Evolutionary conservation across 2,797 vertebrate genomes (phyloP).

Genomic region (Nyctibius grandis): DNA sequence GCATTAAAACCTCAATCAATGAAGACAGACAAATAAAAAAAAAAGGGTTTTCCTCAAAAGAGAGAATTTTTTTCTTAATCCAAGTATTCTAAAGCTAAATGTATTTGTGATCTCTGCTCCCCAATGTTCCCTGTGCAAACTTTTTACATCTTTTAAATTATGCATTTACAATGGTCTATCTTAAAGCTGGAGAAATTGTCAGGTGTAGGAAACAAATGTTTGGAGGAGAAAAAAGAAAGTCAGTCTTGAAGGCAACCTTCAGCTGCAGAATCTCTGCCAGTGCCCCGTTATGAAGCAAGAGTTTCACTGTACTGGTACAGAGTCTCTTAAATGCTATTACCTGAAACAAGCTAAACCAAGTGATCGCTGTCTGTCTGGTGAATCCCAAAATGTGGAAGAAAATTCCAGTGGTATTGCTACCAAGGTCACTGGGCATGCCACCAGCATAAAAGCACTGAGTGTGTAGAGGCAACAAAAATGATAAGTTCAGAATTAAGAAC

Average conservation of each 20-base stretch:
- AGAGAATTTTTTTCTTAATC: not conserved
- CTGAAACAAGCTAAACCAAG: not conserved
- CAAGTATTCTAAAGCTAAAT: not conserved
- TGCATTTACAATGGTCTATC: accelerated
- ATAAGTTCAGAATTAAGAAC: not conserved
- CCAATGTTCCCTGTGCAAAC: accelerated
- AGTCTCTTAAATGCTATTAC: not conserved
- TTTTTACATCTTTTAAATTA: not conserved
- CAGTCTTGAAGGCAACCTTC: not conserved
- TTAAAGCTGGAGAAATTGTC: not conserved
- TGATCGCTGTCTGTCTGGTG: not conserved
- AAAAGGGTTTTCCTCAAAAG: not conserved
- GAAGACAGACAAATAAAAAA: not conserved
- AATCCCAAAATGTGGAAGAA: not conserved
- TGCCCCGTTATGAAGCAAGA: not conserved
- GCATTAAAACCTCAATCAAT: not conserved
- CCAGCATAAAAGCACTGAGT: not conserved
- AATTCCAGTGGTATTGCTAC: not conserved
- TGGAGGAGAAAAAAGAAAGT: not conserved
- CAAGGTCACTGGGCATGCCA: not conserved
- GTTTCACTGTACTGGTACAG: not conserved
- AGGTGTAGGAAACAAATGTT: not conserved
- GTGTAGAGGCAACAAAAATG: not conserved
- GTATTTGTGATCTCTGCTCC: not conserved
- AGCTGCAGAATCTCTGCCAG: not conserved